Evolutionary conservation across 1,140 invertebrate genomes (phyloP).

Genomic region (Lordiphosa mommai): DNA sequence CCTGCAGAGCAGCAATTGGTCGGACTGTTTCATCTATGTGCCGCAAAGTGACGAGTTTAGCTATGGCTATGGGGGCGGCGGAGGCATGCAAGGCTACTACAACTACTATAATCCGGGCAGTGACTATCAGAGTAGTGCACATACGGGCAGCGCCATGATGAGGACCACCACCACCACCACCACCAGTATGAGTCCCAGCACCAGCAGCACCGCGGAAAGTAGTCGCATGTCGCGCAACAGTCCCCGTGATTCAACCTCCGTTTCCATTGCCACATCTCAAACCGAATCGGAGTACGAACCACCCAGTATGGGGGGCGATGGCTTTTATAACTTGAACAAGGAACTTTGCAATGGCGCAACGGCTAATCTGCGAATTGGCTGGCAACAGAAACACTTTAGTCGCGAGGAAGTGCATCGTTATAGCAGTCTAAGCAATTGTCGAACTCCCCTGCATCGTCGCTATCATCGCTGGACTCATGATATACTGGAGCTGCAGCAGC

Average conservation of each 20-base stretch:
- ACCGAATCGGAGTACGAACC: background rate
- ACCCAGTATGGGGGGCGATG: conserved; percentile 5
- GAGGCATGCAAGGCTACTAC: conserved; percentile 13
- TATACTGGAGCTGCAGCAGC: conserved; percentile 24
- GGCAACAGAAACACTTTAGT: conserved; percentile 74
- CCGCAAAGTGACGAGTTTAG: conserved; percentile 34
- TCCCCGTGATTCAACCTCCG: background rate
- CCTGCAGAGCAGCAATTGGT: conserved; percentile 9
- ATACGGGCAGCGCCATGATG: background rate
- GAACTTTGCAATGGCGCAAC: conserved; percentile 48
- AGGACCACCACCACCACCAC: background rate
- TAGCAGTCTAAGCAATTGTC: conserved; percentile 33
- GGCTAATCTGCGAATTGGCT: conserved; percentile 45
- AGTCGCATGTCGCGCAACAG: background rate
- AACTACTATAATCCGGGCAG: conserved; percentile 29
- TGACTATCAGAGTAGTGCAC: conserved; percentile 4
- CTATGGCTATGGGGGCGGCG: conserved; percentile 25
- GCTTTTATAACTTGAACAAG: conserved; percentile 29
- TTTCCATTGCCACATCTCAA: no score
- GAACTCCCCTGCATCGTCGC: conserved; percentile 40
- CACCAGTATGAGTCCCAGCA: background rate
- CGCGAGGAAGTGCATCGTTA: conserved; percentile 44
- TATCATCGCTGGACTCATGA: conserved; percentile 55
- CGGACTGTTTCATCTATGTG: conserved; percentile 43
- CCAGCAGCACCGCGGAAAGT: no score